Evolutionary conservation across 2,797 vertebrate species (phyloP).

Genomic region (Arrhamphus sclerolepis): DNA sequence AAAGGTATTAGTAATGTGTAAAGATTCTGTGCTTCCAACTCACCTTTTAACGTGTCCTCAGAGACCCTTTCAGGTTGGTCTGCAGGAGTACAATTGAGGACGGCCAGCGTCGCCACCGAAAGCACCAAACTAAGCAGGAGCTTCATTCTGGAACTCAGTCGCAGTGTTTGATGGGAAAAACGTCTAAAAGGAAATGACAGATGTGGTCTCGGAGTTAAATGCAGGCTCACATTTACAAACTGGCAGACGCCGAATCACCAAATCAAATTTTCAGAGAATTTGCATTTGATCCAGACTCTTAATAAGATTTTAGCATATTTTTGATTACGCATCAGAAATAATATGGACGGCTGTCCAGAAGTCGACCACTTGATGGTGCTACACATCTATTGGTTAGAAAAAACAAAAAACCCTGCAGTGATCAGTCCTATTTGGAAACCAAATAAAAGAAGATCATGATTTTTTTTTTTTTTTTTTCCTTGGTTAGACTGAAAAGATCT

Average conservation of each 20-base stretch:
- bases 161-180: not conserved
- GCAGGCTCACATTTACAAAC: not conserved
- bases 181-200: slow-evolving; percentile 13
- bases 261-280: not conserved
- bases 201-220: not conserved
- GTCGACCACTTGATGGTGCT: slow-evolving; percentile 68
- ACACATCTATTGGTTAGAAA: slow-evolving; percentile 20
- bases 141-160: slow-evolving; percentile 79
- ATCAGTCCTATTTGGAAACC: not conserved
- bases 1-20: no score
- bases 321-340: slow-evolving; percentile 15
- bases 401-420: no score
- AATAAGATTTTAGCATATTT: slow-evolving; percentile 35
- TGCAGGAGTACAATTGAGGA: slow-evolving; percentile 64
- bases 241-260: not conserved
- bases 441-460: no score
- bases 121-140: slow-evolving; percentile 68
- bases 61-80: slow-evolving; percentile 56
- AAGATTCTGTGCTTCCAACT: slow-evolving; percentile 27
- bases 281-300: slow-evolving; percentile 9
- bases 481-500: not conserved
- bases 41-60: slow-evolving; percentile 83
- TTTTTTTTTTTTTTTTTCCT: not conserved
- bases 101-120: slow-evolving; percentile 68
- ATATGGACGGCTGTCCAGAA: not conserved